Evolutionary conservation across 2,113 vertebrate species (phyloP), one percentile per base, ranked within the genome.

Genomic region (Sturnira hondurensis): DNA sequence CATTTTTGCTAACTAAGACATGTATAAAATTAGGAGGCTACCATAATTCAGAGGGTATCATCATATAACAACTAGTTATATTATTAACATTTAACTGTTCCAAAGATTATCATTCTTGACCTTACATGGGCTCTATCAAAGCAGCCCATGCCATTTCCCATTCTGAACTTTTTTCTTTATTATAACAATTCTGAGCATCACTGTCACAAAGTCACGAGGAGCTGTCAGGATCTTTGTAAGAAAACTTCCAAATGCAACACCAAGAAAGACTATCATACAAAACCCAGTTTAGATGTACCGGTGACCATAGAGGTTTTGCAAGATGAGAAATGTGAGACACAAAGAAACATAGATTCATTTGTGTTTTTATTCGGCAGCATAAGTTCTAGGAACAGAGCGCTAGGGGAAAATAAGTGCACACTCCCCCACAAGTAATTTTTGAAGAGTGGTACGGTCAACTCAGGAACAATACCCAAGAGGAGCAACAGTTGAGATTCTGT

Each of bases 51-150:
- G 71, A 90, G 6, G 10, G 11, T 28, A 81, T 54, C 17, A 43
- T 28, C 67, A 78, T n/a, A 58, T 36, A 71, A 84, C 7, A 80
- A 91, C 89, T 19, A 86, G 70, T 93, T 28, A n/a, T 73, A 45
- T 65, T 81, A 63, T 89, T 91, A 81, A 71, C 31, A 56, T 61
- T 67, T 73, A 84, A 45, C 56, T 38, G 0, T 71, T 96, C 74
- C 54, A 86, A 67, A 83, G 67, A 45, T 28, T 94, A 45, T 77
- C 41, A 90, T 63, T 96, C 58, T 81, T 78, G 36, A 96, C 54
- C 31, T 63, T 80, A 65, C 14, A 77, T 33, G 54, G n/a, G 26
- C 12, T 71, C 43, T 84, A 43, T 90, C 65, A 71, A 86, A 95
- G 52, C 33, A 76, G 65, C 54, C 89, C 41, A 26, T 33, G 8